Base-by-base conservation (phyloP, 1,140 invertebrate species). In the Matsumurasca onukii region DNA sequence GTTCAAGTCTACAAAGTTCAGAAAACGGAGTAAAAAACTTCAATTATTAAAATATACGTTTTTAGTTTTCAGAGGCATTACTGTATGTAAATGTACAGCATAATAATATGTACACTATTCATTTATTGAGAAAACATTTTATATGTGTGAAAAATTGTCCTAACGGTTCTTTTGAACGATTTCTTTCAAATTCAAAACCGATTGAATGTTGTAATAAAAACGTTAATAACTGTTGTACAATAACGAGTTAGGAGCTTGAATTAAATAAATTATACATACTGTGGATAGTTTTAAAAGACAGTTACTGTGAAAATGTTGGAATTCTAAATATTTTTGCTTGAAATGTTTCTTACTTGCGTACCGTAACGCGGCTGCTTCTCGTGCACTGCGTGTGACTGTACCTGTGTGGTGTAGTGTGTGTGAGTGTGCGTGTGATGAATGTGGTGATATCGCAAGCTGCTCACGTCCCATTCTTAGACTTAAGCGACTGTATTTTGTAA, bases 401-500 rank as follows among this genome's bases (percentile, higher is more conserved):
- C n/a, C n/a, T n/a, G n/a, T n/a, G n/a, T n/a, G n/a, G n/a, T n/a
- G n/a, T n/a, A n/a, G n/a, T 59, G 55, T 27, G 55, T 59, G 55
- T 59, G 55, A 5, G 25, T n/a, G 55, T 24, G 55, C 13, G 61
- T n/a, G 31, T 65, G 31, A 20, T 48, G 9, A 48, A 24, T 13
- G 29, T 63, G 25, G n/a, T n/a, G 9, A 65, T 31, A 31, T 48
- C 39, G 39, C 62, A 65, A 65, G 34, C 62, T 65, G 62, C 62
- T 65, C 62, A 65, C 62, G 13, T 48, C n/a, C 17, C 34, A 17
- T n/a, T n/a, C n/a, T 2, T 45, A 65, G 39, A 45, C 31, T 48
- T 65, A 65, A 45, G 31, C 31, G 20, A 65, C 55, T 65, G 62
- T 39, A 65, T 65, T 65, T 65, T 65, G 62, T 65, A 65, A 65